These are phyloP conservation scores for Phaonia tiefii DNA, from an alignment of 2,888 invertebrate species.

Conservation along the genomic window DNA sequence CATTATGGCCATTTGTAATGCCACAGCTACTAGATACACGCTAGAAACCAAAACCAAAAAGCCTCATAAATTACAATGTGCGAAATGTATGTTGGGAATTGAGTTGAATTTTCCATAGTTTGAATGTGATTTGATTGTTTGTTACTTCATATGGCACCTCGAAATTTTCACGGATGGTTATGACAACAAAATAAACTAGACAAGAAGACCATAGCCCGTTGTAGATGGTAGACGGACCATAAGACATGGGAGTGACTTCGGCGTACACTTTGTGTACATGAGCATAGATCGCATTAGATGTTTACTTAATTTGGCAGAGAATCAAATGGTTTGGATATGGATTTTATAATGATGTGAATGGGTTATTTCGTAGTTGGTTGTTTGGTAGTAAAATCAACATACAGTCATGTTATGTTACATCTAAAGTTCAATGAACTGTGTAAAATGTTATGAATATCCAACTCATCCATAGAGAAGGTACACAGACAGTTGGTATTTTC, in stretches of 20 bases:
- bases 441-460: not conserved
- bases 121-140: constrained; percentile 48
- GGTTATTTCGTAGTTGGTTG: not conserved
- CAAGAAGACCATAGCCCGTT: not conserved
- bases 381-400: constrained; percentile 45
- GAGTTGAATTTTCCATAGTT: constrained; percentile 41
- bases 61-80: constrained; percentile 49
- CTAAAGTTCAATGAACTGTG: constrained; percentile 51
- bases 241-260: too few species aligned
- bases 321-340: not conserved
- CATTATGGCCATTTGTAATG: not conserved
- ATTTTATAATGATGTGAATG: not conserved
- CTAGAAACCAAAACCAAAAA: not conserved
- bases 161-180: constrained; percentile 29
- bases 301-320: not conserved
- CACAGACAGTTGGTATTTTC: too few species aligned
- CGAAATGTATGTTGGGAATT: constrained; percentile 56
- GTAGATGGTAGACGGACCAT: too few species aligned
- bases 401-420: constrained; percentile 24
- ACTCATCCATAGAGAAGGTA: too few species aligned
- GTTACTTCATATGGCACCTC: constrained; percentile 27
- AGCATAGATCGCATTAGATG: too few species aligned
- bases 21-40: not conserved
- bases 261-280: too few species aligned
- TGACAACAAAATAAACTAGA: constrained; percentile 10